Evolutionary conservation across 2,113 vertebrate species (phyloP).

Genomic region (Tonatia bakeri): DNA sequence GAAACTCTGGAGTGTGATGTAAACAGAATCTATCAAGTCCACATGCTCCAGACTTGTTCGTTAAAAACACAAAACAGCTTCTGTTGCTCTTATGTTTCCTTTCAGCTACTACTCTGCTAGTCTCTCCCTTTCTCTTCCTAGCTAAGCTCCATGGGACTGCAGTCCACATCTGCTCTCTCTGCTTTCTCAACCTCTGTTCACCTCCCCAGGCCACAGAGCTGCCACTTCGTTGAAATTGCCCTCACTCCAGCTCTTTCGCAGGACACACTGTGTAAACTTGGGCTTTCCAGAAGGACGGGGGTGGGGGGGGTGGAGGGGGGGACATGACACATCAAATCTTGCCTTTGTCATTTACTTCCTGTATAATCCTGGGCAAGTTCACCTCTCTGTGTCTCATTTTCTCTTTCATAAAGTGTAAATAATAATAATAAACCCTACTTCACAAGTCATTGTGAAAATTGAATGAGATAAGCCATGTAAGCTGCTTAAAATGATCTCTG

Average conservation of each 20-base stretch:
- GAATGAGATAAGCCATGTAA: not conserved
- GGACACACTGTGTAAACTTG: too few species aligned
- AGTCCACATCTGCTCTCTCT: rapidly evolving
- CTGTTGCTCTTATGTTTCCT: not conserved
- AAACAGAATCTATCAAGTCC: slow-evolving; percentile 32
- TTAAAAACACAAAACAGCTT: slow-evolving; percentile 22
- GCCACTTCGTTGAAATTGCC: not conserved
- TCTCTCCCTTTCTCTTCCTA: not conserved
- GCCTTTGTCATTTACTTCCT: not conserved
- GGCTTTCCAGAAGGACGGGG: not conserved
- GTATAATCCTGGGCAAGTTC: not conserved
- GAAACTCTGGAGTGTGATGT: slow-evolving; percentile 43
- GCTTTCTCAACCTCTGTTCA: not conserved
- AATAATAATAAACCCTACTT: not conserved
- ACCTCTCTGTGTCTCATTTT: not conserved
- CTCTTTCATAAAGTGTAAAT: not conserved
- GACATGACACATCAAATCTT: not conserved
- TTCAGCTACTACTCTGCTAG: not conserved
- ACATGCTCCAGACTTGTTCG: slow-evolving; percentile 25
- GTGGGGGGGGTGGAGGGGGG: too few species aligned
- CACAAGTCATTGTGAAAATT: not conserved
- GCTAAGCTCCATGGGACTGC: not conserved
- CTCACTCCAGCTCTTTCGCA: too few species aligned
- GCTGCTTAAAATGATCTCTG: not conserved
- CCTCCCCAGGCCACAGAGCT: not conserved